Conservation (phyloP, 2,113 vertebrate genomes). For the Bambusicola thoracicus region DNA sequence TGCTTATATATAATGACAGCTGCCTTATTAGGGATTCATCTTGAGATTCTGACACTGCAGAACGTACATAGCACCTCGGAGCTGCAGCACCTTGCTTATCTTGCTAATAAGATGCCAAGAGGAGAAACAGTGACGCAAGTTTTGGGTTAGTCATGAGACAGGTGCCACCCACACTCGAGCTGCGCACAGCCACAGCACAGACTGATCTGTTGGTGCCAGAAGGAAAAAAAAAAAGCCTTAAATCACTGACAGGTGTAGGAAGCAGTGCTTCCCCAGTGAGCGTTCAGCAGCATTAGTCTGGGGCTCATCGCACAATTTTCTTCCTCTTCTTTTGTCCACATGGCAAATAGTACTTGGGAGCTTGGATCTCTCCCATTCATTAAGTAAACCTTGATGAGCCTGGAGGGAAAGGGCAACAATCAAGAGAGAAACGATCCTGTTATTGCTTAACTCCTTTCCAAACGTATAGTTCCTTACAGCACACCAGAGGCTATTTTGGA, state of each 20-base stretch:
- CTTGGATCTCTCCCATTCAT: neutral
- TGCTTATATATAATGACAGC: neutral
- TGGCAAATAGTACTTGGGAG: neutral
- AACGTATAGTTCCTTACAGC: neutral
- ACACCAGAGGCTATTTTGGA: neutral
- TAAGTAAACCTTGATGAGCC: neutral
- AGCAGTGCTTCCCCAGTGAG: neutral
- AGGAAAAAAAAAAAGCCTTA: neutral
- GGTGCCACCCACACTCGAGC: neutral
- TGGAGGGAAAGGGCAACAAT: neutral
- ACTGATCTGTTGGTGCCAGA: neutral
- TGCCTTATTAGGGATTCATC: conserved; percentile 3
- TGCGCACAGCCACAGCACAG: neutral
- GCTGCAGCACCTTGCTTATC: neutral
- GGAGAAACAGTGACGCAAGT: neutral
- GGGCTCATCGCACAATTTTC: neutral
- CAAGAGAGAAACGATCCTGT: neutral
- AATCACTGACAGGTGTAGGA: neutral
- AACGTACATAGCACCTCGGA: neutral
- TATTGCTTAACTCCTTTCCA: neutral
- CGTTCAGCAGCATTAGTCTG: neutral
- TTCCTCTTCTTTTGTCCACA: neutral
- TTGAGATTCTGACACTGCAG: neutral
- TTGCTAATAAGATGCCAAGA: neutral
- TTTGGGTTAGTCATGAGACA: neutral